Base-by-base conservation (phyloP, 1,140 invertebrate genomes). In the Ectropis grisescens region DNA sequence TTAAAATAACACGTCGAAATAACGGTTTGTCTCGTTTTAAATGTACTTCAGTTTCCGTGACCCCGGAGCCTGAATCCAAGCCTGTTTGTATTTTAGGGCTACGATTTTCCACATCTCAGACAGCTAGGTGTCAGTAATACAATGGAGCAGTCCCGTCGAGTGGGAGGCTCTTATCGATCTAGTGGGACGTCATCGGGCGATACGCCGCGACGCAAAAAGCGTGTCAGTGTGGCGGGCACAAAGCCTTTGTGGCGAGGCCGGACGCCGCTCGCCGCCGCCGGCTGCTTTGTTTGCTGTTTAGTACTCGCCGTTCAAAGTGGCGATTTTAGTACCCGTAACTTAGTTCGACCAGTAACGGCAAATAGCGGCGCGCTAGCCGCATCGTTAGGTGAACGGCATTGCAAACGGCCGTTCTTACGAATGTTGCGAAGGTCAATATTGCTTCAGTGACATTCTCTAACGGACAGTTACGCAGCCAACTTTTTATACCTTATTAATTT, bases 121-220 rank as follows among this genome's bases (percentile, higher is more conserved):
- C 64, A 61, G 43, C 47, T 53, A 61, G 61, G 60, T 71, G 75
- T 75, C 72, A 74, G 51, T 58, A 48, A 55, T 62, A 80, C 75
- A 80, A 80, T 80, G 52, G 75, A 69, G 41, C 58, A 64, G 66
- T 71, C 68, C 59, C 57, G 62, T 61, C 59, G 65, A 71, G 66
- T 62, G 62, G 53, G 58, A 65, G 64, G 54, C 65, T 75, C 71
- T 80, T 80, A 80, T 78, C 72, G 72, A 80, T 80, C 70, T 79
- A 71, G 59, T 52, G 59, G 69, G 54, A 71, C 72, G 75, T 80
- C 72, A 80, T 80, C 75, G 72, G 41, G 61, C 67, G 72, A 78
- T 78, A 78, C 54, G 52, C 46, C 51, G 55, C 47, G 53, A 70
- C 66, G 69, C 67, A 80, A 80, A 76, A 80, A 80, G 75, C 75